phyloP scores from a whole-genome alignment of 2,888 invertebrate genomes.

The Polietes domitor region DNA sequence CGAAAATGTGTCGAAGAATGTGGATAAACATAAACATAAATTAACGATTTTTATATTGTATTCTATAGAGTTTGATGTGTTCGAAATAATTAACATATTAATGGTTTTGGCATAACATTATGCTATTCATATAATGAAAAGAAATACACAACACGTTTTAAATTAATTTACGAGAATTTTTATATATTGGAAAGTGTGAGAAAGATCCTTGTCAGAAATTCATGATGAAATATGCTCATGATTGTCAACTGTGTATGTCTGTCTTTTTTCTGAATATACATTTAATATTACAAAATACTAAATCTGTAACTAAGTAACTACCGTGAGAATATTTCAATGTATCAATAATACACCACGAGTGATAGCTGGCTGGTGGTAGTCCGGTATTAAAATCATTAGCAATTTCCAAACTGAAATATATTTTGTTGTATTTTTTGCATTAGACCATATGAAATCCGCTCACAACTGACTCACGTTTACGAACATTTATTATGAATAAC shows the following conservation, averaged over 20 bases:
- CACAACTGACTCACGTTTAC: slow-evolving; percentile 8
- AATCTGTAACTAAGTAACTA: slow-evolving; percentile 13
- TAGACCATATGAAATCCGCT: neutral
- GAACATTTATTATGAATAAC: neutral
- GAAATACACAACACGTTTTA: no score
- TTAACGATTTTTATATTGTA: no score
- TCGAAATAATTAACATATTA: no score
- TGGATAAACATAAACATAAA: no score
- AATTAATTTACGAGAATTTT: no score
- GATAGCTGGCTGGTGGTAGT: neutral
- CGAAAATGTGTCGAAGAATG: no score
- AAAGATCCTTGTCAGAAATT: neutral
- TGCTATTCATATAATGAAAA: no score
- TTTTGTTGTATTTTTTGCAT: neutral
- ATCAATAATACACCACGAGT: neutral
- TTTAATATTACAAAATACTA: slow-evolving; percentile 4
- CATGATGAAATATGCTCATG: neutral
- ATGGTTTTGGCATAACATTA: no score
- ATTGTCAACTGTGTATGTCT: no score
- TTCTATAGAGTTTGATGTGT: no score
- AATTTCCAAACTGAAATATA: slow-evolving; percentile 9
- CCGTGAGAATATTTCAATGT: slow-evolving; percentile 30
- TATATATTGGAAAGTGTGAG: neutral
- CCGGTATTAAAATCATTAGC: slow-evolving; percentile 1
- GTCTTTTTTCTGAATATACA: neutral